Evolutionary conservation across 1,140 invertebrate genomes (phyloP).

Genomic region (Fopius arisanus): DNA sequence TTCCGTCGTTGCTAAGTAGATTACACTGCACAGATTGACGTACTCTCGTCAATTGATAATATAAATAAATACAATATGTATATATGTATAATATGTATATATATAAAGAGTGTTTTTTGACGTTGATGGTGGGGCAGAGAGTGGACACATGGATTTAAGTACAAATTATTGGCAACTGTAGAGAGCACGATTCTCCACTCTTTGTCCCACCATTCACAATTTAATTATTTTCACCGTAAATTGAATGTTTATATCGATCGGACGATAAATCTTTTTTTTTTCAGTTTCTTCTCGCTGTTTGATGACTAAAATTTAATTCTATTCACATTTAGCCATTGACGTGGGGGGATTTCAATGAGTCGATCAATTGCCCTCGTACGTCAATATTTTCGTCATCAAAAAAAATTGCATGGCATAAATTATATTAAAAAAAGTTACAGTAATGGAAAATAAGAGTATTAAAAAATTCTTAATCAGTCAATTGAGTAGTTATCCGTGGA

Average conservation of each 20-base stretch:
- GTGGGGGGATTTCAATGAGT: neutral
- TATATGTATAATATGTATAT: constrained; percentile 33
- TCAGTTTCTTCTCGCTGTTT: constrained; percentile 6
- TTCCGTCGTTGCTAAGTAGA: constrained; percentile 18
- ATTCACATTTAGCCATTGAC: neutral
- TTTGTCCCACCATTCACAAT: constrained; percentile 23
- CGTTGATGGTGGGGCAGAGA: neutral
- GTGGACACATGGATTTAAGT: neutral
- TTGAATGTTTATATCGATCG: constrained; percentile 26
- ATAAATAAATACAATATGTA: constrained; percentile 55
- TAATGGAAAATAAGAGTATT: neutral
- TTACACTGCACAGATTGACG: constrained; percentile 35
- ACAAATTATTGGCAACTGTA: constrained; percentile 29
- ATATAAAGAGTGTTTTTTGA: neutral
- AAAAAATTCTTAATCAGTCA: constrained; percentile 26
- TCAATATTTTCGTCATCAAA: neutral
- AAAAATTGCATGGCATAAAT: constrained; percentile 10
- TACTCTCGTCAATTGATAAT: constrained; percentile 41
- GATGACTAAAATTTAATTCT: constrained; percentile 16
- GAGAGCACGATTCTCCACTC: constrained; percentile 41
- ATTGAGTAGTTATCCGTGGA: neutral
- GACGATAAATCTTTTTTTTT: constrained; percentile 27
- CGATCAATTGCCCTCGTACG: neutral
- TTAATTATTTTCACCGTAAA: constrained; percentile 8
- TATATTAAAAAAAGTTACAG: constrained; percentile 10